Evolutionary conservation across 2,113 vertebrate genomes (phyloP).

Genomic region (Panthera uncia): DNA sequence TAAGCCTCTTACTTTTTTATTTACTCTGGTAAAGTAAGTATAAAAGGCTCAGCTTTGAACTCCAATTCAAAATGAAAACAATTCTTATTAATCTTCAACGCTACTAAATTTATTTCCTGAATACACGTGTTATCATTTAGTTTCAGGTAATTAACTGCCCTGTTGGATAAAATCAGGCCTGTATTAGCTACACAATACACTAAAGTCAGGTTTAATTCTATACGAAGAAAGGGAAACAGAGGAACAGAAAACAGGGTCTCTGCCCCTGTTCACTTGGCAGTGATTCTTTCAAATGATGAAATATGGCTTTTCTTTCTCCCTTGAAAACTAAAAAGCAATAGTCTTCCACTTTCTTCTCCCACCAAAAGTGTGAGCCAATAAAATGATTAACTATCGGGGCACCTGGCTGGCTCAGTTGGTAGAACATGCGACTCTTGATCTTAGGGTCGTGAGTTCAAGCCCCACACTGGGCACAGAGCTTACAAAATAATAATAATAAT

Average conservation of each 20-base stretch:
- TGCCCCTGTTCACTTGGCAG: neutral
- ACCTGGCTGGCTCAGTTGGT: neutral
- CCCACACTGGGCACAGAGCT: neutral
- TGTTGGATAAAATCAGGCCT: neutral
- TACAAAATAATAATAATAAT: neutral
- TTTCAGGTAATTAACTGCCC: neutral
- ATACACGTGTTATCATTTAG: neutral
- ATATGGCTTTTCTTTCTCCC: neutral
- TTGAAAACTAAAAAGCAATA: constrained; percentile 22
- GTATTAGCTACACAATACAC: neutral
- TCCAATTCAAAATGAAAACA: neutral
- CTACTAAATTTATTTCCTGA: constrained; percentile 21
- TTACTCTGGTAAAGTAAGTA: neutral
- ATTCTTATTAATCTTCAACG: neutral
- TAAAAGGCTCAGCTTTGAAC: neutral
- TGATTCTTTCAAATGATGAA: neutral
- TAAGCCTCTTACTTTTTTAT: constrained; percentile 17
- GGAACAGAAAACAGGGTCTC: neutral
- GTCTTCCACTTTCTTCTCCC: neutral
- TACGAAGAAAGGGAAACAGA: neutral
- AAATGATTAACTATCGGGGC: neutral
- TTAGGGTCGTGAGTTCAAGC: neutral
- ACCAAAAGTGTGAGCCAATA: neutral
- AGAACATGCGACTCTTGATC: neutral
- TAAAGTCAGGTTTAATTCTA: neutral